Base-by-base conservation (phyloP, 2,888 invertebrate genomes). In the Suillia variegata region DNA sequence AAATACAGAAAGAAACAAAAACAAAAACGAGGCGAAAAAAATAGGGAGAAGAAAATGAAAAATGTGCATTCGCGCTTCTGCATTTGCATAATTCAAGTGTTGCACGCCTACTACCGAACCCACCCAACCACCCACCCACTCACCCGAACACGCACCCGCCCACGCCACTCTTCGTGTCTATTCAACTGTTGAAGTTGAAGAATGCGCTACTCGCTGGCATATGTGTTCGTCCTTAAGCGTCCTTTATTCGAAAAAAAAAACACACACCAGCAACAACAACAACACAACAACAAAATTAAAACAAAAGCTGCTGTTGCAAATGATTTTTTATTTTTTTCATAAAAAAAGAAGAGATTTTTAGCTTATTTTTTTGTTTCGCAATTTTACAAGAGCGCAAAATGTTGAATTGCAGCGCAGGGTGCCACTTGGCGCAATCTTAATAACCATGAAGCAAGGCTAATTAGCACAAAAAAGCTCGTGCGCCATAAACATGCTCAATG, bases 401-500 rank as follows among this genome's bases (percentile, higher is more conserved):
- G 54, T 58, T 54, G 57, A 53, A 57, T 52, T 52, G 57, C 52
- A 47, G 64, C n/a, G n/a, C n/a, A n/a, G n/a, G n/a, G n/a, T n/a
- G 61, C 64, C 76, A 77, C 77, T 77, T 77, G 75, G 76, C 74
- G 76, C 75, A 77, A 74, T 77, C 77, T 77, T 77, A 77, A 77
- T 77, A 77, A 77, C 77, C 77, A 76, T 77, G 76, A 77, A 76
- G 77, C 73, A 76, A 74, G 70, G 77, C 77, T 77, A 77, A 77
- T 77, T 77, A 77, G 77, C 77, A 77, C 77, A 77, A 76, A 77
- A 26, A 77, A 77, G 77, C 77, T 75, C 70, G 74, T n/a, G n/a
- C n/a, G 76, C 75, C 75, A 77, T 77, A 77, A 76, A 77, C 77
- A 77, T 75, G 74, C 77, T 77, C 77, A 77, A 78, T 78, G 77